Base-by-base conservation (phyloP, 2,888 invertebrate genomes). In the Apamea anceps region DNA sequence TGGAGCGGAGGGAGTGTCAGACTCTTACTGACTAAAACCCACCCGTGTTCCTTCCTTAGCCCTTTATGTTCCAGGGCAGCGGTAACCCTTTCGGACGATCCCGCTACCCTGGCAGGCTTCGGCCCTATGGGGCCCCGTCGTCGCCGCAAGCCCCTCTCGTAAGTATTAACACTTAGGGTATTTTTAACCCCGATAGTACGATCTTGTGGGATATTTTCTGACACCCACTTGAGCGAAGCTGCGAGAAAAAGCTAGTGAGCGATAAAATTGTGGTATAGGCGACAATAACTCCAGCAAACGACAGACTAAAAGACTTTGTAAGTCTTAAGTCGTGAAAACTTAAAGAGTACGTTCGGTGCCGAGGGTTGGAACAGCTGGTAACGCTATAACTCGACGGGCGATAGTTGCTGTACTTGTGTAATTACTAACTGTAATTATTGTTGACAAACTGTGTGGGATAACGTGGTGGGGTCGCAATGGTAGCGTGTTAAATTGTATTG, bases 381-480 rank as follows among this genome's bases (percentile, higher is more conserved):
- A 79, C 75, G 68, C 79, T 75, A 87, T 91, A 89, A 91, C 87
- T 89, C 81, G 83, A 81, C 67, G 79, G 70, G 79, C 78, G 79
- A 81, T 85, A 91, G 89, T 90, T 91, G 82, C 87, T 90, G 77
- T 88, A 88, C 90, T 89, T 75, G 72, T 87, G 87, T 90, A 90
- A 90, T 91, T 90, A 90, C 88, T 81, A 85, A 85, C 91, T 87
- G 91, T 92, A 88, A 93, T 92, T 93, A 92, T 92, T 89, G 93
- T 91, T 91, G 91, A 91, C 92, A 90, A 89, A 91, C 90, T 90
- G 88, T 85, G 90, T 77, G 88, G 90, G 79, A 79, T 85, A 73
- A 80, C 83, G 63, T 25, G 77, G 82, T 78, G 28, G 48, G 85
- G 87, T 77, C 15, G 4, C 57, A 83, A 42, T 88, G 60, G 5